phyloP scores from a whole-genome alignment of 2,113 vertebrate species.

The Athene cunicularia region DNA sequence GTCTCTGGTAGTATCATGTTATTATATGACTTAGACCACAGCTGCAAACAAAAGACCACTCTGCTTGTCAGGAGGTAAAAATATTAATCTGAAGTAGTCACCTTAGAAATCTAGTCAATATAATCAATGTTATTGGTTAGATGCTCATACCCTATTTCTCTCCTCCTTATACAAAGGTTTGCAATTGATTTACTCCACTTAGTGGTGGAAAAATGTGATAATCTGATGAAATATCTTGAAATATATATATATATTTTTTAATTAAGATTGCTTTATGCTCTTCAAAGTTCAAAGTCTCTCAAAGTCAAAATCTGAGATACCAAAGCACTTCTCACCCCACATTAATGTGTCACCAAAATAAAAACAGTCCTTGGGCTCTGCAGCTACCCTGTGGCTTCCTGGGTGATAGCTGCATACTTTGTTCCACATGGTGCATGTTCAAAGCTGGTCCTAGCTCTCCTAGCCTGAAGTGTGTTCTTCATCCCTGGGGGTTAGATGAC shows the following conservation, averaged over 20 bases:
- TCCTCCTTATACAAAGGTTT: background rate
- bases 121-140: background rate
- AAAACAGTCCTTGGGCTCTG: background rate
- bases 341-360: background rate
- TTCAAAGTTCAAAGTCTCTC: background rate
- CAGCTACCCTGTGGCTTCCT: background rate
- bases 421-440: fast-evolving
- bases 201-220: background rate
- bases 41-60: background rate
- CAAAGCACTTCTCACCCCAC: background rate
- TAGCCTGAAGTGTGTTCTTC: background rate
- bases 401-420: background rate
- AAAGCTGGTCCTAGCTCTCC: background rate
- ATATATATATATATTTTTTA: too few species aligned
- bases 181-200: background rate
- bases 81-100: background rate
- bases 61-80: background rate
- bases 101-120: background rate
- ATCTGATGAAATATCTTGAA: too few species aligned
- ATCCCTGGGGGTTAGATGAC: background rate
- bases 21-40: background rate
- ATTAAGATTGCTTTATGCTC: background rate
- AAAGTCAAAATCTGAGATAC: background rate
- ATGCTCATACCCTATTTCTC: background rate
- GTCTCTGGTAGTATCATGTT: background rate